A percentile compares a stretch with the other conserved stretches of the same genome.
These are phyloP conservation scores for Hippocampus mohnikei DNA, from an alignment of 2,113 vertebrate species.

Conservation along the genomic window DNA sequence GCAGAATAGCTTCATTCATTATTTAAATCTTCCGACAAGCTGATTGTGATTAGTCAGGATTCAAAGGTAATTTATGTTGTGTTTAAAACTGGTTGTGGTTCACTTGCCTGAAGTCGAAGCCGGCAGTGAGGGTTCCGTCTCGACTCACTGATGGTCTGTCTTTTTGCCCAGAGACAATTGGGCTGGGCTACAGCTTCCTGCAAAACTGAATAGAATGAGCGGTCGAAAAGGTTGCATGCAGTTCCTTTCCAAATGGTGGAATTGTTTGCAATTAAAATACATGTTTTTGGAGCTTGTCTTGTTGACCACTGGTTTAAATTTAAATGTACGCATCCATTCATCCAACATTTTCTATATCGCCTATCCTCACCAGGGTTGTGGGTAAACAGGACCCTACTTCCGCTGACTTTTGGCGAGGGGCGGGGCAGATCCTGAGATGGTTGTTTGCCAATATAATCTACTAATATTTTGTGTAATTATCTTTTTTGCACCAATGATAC, in stretches of 20 bases:
- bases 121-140: neutral
- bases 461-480: no score
- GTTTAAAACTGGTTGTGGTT: neutral
- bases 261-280: neutral
- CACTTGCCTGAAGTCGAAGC: neutral
- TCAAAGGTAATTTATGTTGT: constrained; percentile 1
- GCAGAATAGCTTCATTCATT: neutral
- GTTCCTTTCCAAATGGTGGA: neutral
- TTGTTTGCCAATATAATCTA: no score
- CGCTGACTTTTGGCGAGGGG: no score
- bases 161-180: neutral
- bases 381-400: no score
- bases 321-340: no score
- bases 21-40: neutral
- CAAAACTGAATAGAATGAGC: neutral
- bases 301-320: neutral
- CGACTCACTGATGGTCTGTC: neutral
- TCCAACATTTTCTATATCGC: no score
- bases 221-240: neutral
- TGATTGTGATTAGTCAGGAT: neutral
- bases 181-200: neutral
- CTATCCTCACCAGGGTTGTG: neutral
- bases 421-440: no score
- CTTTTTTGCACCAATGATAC: no score
- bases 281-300: neutral